phyloP scores from a whole-genome alignment of 92 coral and sea anemone species.

The Porites cylindrica region DNA sequence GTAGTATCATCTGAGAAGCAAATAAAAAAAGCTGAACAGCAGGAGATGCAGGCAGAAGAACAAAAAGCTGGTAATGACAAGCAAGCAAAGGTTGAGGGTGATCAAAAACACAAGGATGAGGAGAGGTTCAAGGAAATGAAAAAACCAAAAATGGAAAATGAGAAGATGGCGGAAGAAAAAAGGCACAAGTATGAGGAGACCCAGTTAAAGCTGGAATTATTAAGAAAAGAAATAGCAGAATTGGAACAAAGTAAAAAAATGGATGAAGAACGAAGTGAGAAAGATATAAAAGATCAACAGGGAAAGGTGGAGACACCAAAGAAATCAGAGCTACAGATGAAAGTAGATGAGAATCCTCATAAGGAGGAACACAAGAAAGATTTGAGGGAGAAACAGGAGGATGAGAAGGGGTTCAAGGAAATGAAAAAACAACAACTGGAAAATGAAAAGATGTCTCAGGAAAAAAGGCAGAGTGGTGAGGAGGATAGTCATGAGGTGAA shows the following conservation, averaged over 20 bases:
- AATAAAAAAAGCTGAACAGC: background rate
- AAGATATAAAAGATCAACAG: background rate
- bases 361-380: slow-evolving; percentile 18
- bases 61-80: background rate
- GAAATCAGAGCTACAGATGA: background rate
- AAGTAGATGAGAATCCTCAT: background rate
- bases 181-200: background rate
- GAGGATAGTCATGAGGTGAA: background rate
- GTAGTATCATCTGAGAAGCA: background rate
- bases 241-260: background rate
- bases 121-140: too few species aligned
- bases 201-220: background rate
- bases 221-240: background rate
- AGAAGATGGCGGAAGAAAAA: background rate
- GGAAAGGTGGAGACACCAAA: slow-evolving; percentile 2
- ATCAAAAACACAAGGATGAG: too few species aligned
- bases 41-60: background rate
- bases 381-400: too few species aligned
- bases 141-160: background rate
- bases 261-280: background rate
- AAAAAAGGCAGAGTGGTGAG: background rate
- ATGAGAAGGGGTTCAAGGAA: background rate
- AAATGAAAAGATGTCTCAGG: background rate
- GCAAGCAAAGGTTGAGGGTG: too few species aligned
- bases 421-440: background rate